Evolutionary conservation across 2,888 invertebrate genomes (phyloP).

Genomic region (Carabus problematicus): DNA sequence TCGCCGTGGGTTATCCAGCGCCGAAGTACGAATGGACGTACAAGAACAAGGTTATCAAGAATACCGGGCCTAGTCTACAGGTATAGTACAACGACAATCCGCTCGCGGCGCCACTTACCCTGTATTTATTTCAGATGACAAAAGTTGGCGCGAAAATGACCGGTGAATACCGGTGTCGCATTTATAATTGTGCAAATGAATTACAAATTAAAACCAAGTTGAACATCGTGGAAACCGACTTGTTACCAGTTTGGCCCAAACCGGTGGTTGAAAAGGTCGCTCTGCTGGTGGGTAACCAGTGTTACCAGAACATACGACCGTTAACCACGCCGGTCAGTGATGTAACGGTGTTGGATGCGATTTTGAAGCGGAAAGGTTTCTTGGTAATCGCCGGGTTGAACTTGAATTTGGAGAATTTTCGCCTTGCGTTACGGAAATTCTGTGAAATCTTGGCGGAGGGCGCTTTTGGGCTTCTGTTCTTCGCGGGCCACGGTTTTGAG

Average conservation of each 20-base stretch:
- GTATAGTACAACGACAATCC: constrained; percentile 10
- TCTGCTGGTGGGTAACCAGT: constrained; percentile 50
- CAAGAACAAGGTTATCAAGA: constrained; percentile 42
- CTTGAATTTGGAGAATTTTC: constrained; percentile 49
- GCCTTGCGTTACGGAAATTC: constrained; percentile 48
- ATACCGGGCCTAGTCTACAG: constrained; percentile 18
- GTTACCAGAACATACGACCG: constrained; percentile 45
- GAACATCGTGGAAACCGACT: constrained; percentile 40
- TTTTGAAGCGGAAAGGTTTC: constrained; percentile 48
- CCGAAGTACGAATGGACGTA: constrained; percentile 47
- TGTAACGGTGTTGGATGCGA: constrained; percentile 47
- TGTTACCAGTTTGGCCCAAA: constrained; percentile 21
- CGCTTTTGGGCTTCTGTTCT: constrained; percentile 63
- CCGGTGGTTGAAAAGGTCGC: constrained; percentile 50
- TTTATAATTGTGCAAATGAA: constrained; percentile 45
- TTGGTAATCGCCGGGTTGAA: constrained; percentile 51
- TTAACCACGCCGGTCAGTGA: constrained; percentile 50
- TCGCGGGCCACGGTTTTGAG: constrained; percentile 66
- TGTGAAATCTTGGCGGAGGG: constrained; percentile 47
- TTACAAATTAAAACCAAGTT: constrained; percentile 34
- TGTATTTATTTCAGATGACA: constrained; percentile 8
- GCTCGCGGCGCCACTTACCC: too few relatives aligned
- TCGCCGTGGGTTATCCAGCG: constrained; percentile 45
- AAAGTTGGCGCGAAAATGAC: too few relatives aligned
- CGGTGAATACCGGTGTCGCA: constrained; percentile 47